These are phyloP conservation scores for Diplolepis rosae DNA, from an alignment of 2,888 invertebrate species.

Conservation along the genomic window DNA sequence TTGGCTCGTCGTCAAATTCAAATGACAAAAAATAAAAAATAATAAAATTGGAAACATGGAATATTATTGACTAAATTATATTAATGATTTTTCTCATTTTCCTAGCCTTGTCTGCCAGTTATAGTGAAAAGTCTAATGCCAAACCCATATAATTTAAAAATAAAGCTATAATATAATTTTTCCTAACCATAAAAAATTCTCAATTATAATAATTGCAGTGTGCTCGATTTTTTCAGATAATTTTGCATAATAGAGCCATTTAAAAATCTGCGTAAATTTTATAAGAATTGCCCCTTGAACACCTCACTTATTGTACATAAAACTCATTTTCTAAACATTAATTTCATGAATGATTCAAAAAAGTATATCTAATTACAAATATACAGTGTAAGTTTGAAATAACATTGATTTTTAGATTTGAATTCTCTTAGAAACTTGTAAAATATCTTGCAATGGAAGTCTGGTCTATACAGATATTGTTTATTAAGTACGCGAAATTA, in stretches of 20 bases:
- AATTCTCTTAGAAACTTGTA: background rate
- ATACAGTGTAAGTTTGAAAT: background rate
- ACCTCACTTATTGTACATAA: background rate
- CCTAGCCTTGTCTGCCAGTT: too few relatives aligned
- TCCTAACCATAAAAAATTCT: background rate
- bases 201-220: background rate
- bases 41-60: too few relatives aligned
- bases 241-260: background rate
- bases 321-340: background rate
- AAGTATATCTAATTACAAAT: background rate
- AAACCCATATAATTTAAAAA: background rate
- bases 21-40: too few relatives aligned
- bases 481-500: constrained; percentile 48
- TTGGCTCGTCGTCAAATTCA: too few relatives aligned
- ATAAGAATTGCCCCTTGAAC: background rate
- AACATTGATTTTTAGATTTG: background rate
- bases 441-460: background rate
- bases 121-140: too few relatives aligned
- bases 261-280: background rate
- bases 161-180: background rate
- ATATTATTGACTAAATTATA: too few relatives aligned
- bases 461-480: background rate
- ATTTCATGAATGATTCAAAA: background rate
- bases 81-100: too few relatives aligned
- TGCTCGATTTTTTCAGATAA: background rate